Base-by-base conservation (phyloP, 2,888 invertebrate species). In the Eristalis arbustorum region DNA sequence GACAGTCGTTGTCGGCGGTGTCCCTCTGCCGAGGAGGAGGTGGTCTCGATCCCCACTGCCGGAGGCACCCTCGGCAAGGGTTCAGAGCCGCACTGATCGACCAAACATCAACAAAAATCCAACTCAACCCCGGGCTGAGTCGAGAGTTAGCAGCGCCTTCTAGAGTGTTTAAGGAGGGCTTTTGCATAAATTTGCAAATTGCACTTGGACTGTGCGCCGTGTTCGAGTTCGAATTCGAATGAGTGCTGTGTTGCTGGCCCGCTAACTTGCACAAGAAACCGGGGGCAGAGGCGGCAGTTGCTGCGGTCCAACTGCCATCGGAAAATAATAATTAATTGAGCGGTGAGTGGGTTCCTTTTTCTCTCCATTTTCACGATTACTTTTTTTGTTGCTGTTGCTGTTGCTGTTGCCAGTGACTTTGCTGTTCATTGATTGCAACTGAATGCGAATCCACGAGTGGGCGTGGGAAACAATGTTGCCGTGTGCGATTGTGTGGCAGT, bases 311-410 rank as follows among this genome's bases (percentile, higher is more conserved):
- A 76, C 80, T 76, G 76, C 84, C 87, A 87, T 83, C 73, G 82
- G 82, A 83, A 87, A 87, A 79, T 87, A 87, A 87, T 87, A 87
- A 87, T 87, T 87, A 87, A 87, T 87, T 87, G 87, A 87, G 87
- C 87, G 83, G 75, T 83, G 87, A 87, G 87, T 83, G 87, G 87
- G 83, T 87, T 87, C n/a, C 82, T 75, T 77, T 87, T 87, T 87
- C n/a, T 87, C 68, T 77, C 87, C 87, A 87, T 87, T 87, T 83
- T 79, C 74, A 83, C 83, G 42, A 14, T 66, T 64, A 73, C 61
- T 68, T 68, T 61, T 68, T 10, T 57, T 37, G 88, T 89, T 88
- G 85, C 84, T 89, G 66, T 84, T 74, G 57, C n/a, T 69, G 68
- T 59, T 85, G 75, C 42, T 64, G 69, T 71, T 74, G 61, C 73